These are phyloP conservation scores for Amphiprion percula DNA, from an alignment of 2,113 vertebrate species.

Conservation along the genomic window DNA sequence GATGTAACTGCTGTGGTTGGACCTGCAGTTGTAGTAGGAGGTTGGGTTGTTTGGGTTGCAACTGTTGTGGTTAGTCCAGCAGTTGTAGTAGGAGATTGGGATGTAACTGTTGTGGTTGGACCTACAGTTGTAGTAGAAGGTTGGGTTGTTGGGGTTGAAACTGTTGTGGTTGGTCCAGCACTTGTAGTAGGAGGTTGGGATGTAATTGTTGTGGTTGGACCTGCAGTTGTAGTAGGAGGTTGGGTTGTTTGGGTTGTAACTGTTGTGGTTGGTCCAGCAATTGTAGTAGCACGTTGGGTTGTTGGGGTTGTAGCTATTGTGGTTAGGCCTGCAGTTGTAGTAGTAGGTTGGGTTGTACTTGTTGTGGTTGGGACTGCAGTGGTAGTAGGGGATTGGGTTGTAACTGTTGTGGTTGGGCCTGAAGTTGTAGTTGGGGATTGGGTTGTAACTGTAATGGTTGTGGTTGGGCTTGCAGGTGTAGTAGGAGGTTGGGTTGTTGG, in stretches of 20 bases:
- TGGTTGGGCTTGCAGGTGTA: neutral
- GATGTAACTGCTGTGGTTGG: neutral
- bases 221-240: neutral
- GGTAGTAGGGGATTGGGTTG: neutral
- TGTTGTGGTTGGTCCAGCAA: no score
- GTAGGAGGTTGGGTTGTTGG: neutral
- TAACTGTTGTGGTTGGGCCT: no score
- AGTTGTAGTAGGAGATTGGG: no score
- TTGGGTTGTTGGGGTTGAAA: neutral
- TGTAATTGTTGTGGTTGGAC: neutral
- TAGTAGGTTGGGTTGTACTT: neutral
- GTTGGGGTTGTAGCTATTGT: neutral
- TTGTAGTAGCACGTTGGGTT: neutral
- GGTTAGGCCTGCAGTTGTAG: neutral
- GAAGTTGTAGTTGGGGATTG: neutral
- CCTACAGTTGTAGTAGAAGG: neutral
- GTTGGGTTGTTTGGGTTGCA: neutral
- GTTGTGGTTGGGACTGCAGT: neutral
- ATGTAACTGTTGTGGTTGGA: neutral
- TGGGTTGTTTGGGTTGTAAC: neutral
- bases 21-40: neutral
- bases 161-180: neutral
- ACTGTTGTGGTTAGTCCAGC: neutral
- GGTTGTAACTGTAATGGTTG: neutral
- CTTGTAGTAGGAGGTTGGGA: neutral